Evolutionary conservation across 2,113 vertebrate genomes (phyloP).

Genomic region (Phaetusa simplex): DNA sequence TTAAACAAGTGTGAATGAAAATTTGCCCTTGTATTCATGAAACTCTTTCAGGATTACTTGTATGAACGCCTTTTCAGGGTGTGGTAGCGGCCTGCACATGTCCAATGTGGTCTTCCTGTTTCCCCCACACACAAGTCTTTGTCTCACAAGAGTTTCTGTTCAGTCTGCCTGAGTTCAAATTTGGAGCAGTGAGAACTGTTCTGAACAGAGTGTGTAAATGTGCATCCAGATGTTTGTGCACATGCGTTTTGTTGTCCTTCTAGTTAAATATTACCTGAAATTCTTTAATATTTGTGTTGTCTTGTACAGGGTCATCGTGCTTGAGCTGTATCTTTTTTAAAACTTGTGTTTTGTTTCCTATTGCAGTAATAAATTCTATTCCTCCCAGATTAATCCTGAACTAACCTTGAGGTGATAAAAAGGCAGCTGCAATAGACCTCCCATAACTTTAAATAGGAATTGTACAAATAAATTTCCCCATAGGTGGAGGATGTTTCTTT

Average conservation of each 20-base stretch:
- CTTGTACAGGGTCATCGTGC: neutral
- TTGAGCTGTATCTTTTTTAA: neutral
- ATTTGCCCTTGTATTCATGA: neutral
- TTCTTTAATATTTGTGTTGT: neutral
- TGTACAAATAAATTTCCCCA: neutral
- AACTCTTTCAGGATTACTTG: neutral
- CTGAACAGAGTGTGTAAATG: neutral
- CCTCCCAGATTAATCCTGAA: neutral
- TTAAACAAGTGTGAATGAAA: neutral
- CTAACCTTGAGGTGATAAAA: neutral
- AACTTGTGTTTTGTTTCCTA: neutral
- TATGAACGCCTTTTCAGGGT: neutral
- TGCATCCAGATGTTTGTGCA: neutral
- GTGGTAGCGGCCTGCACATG: neutral
- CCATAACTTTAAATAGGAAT: neutral
- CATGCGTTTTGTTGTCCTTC: neutral
- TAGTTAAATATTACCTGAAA: neutral
- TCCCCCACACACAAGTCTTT: neutral
- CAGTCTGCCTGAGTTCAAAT: neutral
- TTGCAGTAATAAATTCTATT: neutral
- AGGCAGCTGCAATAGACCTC: neutral
- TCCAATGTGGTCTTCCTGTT: neutral
- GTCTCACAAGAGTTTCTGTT: neutral
- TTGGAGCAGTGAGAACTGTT: neutral
- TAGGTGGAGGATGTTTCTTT: neutral